Evolutionary conservation across 92 coral and sea anemone species (phyloP).

Genomic region (Desmophyllum pertusum): DNA sequence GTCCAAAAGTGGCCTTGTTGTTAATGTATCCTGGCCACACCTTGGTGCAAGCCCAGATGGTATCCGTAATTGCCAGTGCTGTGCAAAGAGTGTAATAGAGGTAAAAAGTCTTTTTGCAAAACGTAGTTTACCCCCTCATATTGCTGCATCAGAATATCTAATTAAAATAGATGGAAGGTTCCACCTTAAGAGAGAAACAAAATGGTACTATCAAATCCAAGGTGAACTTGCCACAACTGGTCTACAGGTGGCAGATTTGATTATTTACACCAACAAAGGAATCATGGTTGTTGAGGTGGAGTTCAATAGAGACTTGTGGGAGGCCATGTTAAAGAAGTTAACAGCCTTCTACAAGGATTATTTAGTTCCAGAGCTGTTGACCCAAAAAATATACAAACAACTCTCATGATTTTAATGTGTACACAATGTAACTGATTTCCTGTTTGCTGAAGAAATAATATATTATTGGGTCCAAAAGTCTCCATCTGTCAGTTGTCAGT

Average conservation of each 20-base stretch:
- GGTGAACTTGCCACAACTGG: constrained; percentile 34
- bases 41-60: constrained; percentile 59
- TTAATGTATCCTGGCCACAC: constrained; percentile 40
- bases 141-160: constrained; percentile 52
- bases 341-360: background rate
- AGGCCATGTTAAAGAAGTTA: constrained; percentile 28
- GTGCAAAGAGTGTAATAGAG: constrained; percentile 41
- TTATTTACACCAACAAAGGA: constrained; percentile 57
- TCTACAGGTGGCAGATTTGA: constrained; percentile 31
- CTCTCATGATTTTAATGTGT: constrained; percentile 1
- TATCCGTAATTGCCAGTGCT: constrained; percentile 37
- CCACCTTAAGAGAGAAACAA: constrained; percentile 42
- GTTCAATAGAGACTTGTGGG: constrained; percentile 40
- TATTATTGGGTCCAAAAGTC: constrained; percentile 19
- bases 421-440: too few relatives aligned
- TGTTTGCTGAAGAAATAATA: constrained; percentile 2
- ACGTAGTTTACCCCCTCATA: constrained; percentile 33
- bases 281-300: constrained; percentile 44
- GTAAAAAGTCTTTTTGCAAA: constrained; percentile 57
- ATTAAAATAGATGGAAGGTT: constrained; percentile 25
- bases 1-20: constrained; percentile 50
- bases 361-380: constrained; percentile 43
- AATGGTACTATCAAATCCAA: constrained; percentile 57
- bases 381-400: constrained; percentile 20
- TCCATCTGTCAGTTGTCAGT: too few relatives aligned